Conservation (phyloP, 2,888 invertebrate genomes). For the Drosophila meridiana region DNA sequence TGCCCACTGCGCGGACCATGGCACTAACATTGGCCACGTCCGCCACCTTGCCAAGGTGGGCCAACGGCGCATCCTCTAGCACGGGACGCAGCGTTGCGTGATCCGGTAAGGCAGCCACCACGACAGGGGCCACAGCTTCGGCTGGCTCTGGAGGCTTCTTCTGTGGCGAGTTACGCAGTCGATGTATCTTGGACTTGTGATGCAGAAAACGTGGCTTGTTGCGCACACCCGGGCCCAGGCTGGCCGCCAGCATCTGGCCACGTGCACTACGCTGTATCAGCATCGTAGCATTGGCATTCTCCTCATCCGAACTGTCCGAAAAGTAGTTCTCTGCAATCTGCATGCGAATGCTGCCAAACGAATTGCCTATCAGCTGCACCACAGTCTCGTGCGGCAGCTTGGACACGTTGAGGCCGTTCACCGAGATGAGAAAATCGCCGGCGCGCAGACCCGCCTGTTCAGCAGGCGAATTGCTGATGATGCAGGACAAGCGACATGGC, state of each 20-base stretch:
- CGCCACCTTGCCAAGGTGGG: constrained; percentile 66
- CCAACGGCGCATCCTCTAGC: constrained; percentile 80
- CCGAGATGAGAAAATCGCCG: constrained; percentile 96
- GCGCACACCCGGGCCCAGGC: constrained; percentile 55
- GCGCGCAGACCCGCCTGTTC: constrained; percentile 95
- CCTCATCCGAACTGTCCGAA: constrained; percentile 94
- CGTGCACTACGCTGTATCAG: constrained; percentile 56
- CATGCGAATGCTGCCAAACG: constrained; percentile 92
- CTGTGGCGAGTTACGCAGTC: constrained; percentile 88
- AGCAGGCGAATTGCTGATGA: constrained; percentile 95
- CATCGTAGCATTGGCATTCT: constrained; percentile 85
- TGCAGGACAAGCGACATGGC: constrained; percentile 97
- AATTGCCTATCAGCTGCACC: constrained; percentile 94
- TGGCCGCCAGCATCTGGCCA: constrained; percentile 63
- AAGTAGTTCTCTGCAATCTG: constrained; percentile 95
- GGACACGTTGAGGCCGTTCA: constrained; percentile 96
- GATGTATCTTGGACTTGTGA: constrained; percentile 86
- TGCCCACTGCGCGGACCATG: constrained; percentile 83
- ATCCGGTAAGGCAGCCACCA: constrained; percentile 33
- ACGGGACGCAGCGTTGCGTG: constrained; percentile 75
- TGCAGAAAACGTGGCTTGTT: constrained; percentile 85
- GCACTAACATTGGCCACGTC: constrained; percentile 85
- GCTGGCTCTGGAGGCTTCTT: constrained; percentile 71
- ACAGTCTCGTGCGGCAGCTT: constrained; percentile 97
- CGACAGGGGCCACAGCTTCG: constrained; percentile 18